A percentile compares a stretch with the other conserved stretches of the same genome.
Evolutionary conservation across 2,888 invertebrate species (phyloP).

Genomic region (Plemyria rubiginata): DNA sequence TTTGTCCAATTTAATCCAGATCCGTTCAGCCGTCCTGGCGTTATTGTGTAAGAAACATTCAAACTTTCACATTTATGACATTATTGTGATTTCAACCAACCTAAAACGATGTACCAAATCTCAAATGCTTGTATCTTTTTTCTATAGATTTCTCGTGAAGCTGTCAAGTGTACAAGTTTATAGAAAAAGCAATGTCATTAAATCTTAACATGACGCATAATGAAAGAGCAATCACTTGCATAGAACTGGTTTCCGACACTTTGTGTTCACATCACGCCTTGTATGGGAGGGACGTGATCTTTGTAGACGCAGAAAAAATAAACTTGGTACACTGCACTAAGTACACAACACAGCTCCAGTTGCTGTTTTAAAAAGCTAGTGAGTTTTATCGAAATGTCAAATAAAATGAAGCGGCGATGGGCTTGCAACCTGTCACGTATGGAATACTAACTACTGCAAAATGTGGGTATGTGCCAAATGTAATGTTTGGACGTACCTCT

Average conservation of each 20-base stretch:
- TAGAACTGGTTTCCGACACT: conserved; percentile 31
- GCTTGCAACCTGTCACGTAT: too few species aligned
- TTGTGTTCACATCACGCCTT: conserved; percentile 30
- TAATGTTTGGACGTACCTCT: too few species aligned
- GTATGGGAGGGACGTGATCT: conserved; percentile 27
- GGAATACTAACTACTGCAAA: too few species aligned
- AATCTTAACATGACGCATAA: conserved; percentile 34
- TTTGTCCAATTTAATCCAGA: too few species aligned
- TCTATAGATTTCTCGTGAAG: conserved; percentile 13
- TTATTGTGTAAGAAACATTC: too few species aligned
- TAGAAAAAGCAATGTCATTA: conserved; percentile 23
- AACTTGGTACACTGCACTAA: background rate
- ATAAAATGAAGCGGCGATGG: too few species aligned
- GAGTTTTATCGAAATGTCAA: background rate
- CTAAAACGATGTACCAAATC: background rate
- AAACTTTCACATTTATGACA: too few species aligned
- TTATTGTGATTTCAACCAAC: background rate
- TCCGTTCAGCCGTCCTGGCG: too few species aligned
- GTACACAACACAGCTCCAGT: background rate
- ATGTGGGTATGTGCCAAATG: too few species aligned
- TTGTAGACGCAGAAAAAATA: conserved; percentile 25
- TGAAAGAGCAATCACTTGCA: conserved; percentile 32
- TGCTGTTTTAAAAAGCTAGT: background rate
- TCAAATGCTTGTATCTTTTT: background rate
- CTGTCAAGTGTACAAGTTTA: conserved; percentile 10